These are phyloP conservation scores for Sander vitreus DNA, from an alignment of 2,113 vertebrate species.

Conservation along the genomic window DNA sequence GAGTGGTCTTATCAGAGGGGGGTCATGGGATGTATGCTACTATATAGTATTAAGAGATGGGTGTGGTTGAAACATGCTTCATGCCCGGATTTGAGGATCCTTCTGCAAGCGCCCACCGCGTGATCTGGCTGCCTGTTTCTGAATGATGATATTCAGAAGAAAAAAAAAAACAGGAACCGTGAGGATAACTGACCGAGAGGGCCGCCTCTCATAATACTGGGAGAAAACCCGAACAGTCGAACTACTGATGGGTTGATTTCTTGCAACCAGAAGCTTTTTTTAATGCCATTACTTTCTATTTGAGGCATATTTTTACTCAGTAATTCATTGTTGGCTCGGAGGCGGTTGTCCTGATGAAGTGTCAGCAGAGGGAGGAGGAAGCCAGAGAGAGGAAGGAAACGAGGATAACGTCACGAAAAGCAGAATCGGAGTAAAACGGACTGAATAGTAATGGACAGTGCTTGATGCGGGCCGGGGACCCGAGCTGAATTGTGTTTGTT, in stretches of 20 bases:
- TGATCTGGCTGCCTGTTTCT: conserved; percentile 61
- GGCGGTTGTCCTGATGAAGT: conserved; percentile 65
- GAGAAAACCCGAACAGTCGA: background rate
- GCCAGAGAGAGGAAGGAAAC: conserved; percentile 79
- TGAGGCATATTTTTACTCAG: conserved; percentile 28
- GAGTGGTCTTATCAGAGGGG: conserved; percentile 24
- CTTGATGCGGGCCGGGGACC: conserved; percentile 55
- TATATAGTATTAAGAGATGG: conserved; percentile 70
- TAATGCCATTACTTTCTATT: background rate
- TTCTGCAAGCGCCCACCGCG: conserved; percentile 61
- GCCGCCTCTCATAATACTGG: conserved; percentile 14
- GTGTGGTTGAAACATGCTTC: conserved; percentile 79
- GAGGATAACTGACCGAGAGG: conserved; percentile 31
- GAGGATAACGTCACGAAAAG: conserved; percentile 78
- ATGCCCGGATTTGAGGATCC: conserved; percentile 59
- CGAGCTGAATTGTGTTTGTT: conserved; percentile 34
- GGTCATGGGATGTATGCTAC: conserved; percentile 42
- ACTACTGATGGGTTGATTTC: conserved; percentile 38
- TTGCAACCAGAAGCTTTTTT: background rate
- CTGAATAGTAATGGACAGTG: conserved; percentile 63
- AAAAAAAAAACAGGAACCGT: conserved; percentile 45
- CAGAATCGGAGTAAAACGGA: conserved; percentile 69
- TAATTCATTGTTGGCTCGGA: conserved; percentile 48
- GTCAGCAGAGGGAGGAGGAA: conserved; percentile 76
- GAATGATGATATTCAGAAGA: conserved; percentile 51